Evolutionary conservation across 2,888 invertebrate genomes (phyloP).

Genomic region (Temnothorax unifasciatus): DNA sequence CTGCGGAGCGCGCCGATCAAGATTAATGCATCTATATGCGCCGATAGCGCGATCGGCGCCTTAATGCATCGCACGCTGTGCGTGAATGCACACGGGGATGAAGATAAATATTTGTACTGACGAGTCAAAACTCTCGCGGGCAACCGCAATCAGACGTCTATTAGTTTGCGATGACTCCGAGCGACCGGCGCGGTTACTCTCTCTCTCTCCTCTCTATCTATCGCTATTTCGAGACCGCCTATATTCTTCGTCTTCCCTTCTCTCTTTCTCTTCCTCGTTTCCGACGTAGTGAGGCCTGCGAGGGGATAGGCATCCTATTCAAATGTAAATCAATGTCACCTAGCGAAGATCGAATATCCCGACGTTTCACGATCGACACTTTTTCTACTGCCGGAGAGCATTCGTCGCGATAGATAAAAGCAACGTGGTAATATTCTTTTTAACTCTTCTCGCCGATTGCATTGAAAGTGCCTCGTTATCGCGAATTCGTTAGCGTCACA

Average conservation of each 20-base stretch:
- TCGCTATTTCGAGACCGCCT: slow-evolving; percentile 17
- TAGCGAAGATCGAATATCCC: slow-evolving; percentile 67
- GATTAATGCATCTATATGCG: slow-evolving; percentile 83
- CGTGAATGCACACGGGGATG: slow-evolving; percentile 77
- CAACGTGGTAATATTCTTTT: slow-evolving; percentile 45
- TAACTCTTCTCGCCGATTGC: not conserved
- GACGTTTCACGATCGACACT: slow-evolving; percentile 64
- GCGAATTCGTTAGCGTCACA: not conserved
- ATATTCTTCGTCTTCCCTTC: slow-evolving; percentile 44
- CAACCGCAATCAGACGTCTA: slow-evolving; percentile 80
- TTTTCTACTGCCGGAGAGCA: slow-evolving; percentile 55
- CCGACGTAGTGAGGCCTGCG: slow-evolving; percentile 31
- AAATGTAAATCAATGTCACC: slow-evolving; percentile 78
- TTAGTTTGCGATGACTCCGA: slow-evolving; percentile 74
- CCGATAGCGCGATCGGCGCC: slow-evolving; percentile 80
- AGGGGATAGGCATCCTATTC: slow-evolving; percentile 64
- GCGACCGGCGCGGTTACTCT: slow-evolving; percentile 52
- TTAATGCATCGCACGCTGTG: slow-evolving; percentile 72
- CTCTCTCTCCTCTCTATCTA: slow-evolving; percentile 23
- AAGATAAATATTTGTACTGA: slow-evolving; percentile 84
- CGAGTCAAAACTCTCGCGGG: slow-evolving; percentile 80
- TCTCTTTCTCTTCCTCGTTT: slow-evolving; percentile 21
- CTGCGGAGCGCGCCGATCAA: slow-evolving; percentile 76
- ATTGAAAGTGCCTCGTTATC: not conserved
- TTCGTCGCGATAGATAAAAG: slow-evolving; percentile 62